Base-by-base conservation (phyloP, 2,113 vertebrate species). In the Collichthys lucidus region DNA sequence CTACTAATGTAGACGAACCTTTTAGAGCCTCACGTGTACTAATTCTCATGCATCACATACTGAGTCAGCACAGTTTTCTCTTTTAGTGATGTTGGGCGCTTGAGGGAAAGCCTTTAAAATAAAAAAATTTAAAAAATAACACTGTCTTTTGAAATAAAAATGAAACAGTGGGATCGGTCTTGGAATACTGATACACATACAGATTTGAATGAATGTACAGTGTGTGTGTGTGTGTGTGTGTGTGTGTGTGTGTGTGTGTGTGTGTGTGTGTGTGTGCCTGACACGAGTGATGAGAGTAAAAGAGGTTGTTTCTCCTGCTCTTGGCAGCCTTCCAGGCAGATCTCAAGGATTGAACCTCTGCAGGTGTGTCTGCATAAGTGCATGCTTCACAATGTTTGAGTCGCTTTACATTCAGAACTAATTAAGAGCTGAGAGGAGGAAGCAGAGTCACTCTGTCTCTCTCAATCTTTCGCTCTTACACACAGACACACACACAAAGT, bases 351-450 rank as follows among this genome's bases (percentile, higher is more conserved):
- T 64, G 62, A 71, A 78, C 46, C 20, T 6, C 22, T 24, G 49
- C 56, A 64, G 57, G 55, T 66, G 64, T 77, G 70, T 20, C 35
- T 35, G 29, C 2, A 17, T 35, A 19, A 24, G 71, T 61, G 72
- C 66, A 56, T 22, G 22, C 29, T 8, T 35, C 49, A 57, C 53
- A 47, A 22, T 76, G 73, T 65, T 55, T 26, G 20, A 82, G 22
- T 80, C 55, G 42, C 67, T 60, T 63, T 65, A 53, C 64, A 63
- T 81, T 60, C 71, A 55, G 80, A 47, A 9, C 55, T 81, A 87
- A 91, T 87, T 83, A 79, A 59, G 59, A 67, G 35, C 47, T 61
- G 70, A 61, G 71, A 53, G 69, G 12, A 29, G 22, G 55, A 74
- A 49, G 67, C 50, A 4, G 17, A 40, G 31, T n/a, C 52, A 47